These are phyloP conservation scores for Platorchestia sp. DNA, from an alignment of 1,140 invertebrate species.

Conservation along the genomic window DNA sequence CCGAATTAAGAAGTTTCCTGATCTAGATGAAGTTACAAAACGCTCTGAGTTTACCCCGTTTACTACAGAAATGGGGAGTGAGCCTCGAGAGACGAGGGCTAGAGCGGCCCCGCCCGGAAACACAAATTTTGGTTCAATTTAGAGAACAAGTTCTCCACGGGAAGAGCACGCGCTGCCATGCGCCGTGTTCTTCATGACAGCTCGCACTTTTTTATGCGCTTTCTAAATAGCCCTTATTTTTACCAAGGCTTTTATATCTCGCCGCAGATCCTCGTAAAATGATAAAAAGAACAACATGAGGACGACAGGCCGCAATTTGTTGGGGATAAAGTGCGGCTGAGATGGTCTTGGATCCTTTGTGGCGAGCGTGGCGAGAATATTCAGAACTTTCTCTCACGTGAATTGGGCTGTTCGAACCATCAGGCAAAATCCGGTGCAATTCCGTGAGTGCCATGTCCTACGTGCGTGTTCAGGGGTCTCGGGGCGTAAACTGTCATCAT, in stretches of 20 bases:
- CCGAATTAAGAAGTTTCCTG: no score
- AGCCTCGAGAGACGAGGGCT: no score
- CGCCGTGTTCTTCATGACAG: neutral
- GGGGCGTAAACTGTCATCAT: neutral
- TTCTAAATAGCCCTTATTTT: neutral
- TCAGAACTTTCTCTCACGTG: neutral
- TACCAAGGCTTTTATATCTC: neutral
- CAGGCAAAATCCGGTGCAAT: neutral
- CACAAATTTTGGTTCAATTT: no score
- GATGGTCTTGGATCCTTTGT: neutral
- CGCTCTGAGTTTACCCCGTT: no score
- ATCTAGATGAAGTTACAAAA: no score
- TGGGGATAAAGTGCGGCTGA: neutral
- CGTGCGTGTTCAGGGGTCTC: neutral
- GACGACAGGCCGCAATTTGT: constrained; percentile 5
- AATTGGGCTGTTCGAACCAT: neutral
- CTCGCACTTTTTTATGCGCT: neutral
- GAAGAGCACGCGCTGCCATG: neutral
- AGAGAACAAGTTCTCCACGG: no score
- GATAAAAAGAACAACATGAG: neutral
- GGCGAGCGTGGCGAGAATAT: neutral
- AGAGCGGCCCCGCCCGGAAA: no score
- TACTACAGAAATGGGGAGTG: no score
- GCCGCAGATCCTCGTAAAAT: constrained; percentile 7
- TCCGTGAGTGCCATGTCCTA: neutral